Evolutionary conservation across 2,113 vertebrate genomes (phyloP), one percentile per base, ranked within the genome.

Genomic region (Colius striatus): DNA sequence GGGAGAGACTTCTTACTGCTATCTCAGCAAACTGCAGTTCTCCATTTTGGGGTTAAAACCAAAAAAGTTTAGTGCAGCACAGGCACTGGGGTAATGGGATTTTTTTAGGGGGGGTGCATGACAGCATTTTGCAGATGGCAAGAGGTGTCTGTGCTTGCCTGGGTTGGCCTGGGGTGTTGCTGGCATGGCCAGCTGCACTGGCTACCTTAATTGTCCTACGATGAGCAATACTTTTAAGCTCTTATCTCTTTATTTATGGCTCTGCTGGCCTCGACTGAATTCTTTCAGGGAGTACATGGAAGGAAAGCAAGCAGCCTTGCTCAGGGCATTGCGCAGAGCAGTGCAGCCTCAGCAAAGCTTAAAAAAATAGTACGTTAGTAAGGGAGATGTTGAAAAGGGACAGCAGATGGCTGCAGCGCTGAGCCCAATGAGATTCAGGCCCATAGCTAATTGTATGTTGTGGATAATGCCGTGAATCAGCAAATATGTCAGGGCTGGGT

Each of bases 151-250:
- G 58, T 0, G 5, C 65, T 74, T 1, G 5, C 55, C 92, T 9
- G 4, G 38, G 53, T 53, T 90, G 67, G 62, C 50, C 41, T 45
- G 48, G 68, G 74, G 61, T 7, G 1, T 84, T 84, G 81, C 73
- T 89, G 81, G 81, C 54, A 62, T 0, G 1, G 47, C 54, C 5
- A 4, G 73, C 80, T 0, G 0, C 4, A 2, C 45, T 85, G 71
- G 50, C 65, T 87, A 16, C 70, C 0, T 2, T 43, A n/a, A 60
- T 47, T 65, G 58, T 38, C 90, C 54, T 89, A 29, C 75, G 0
- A 4, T 50, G 54, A 93, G 72, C 72, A 45, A 4, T 74, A 89
- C 80, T 90, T 90, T 61, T 86, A 88, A 81, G 73, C 62, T 93
- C 92, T 75, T 84, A 68, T 27, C 43, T 16, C 61, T 71, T 76